These are phyloP conservation scores for Sisyra nigra DNA, from an alignment of 2,888 invertebrate species.

Conservation along the genomic window DNA sequence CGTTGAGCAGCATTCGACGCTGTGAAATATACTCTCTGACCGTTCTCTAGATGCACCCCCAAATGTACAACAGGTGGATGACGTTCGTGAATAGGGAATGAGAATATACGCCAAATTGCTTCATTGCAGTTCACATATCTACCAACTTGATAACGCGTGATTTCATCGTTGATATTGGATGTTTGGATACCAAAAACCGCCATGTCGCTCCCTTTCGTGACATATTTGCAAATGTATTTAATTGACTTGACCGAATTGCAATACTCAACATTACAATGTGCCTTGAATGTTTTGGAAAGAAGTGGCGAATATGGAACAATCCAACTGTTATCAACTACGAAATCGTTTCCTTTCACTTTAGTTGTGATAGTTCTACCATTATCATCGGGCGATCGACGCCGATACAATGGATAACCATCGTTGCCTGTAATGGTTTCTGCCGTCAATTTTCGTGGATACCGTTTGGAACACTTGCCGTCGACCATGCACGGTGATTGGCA, in stretches of 20 bases:
- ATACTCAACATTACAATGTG: constrained; percentile 17
- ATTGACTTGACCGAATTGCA: constrained; percentile 17
- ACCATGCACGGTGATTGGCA: constrained; percentile 22
- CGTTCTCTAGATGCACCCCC: constrained; percentile 14
- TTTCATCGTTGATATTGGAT: constrained; percentile 12
- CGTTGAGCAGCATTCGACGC: constrained; percentile 10
- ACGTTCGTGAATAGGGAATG: constrained; percentile 9
- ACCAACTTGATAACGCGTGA: constrained; percentile 14
- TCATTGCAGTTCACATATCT: constrained; percentile 14
- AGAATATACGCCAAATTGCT: constrained; percentile 13
- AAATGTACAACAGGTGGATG: constrained; percentile 10
- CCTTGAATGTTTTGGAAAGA: constrained; percentile 14
- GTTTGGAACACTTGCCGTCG: constrained; percentile 19
- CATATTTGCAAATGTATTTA: constrained; percentile 23
- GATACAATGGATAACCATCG: constrained; percentile 20
- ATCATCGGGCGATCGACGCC: constrained; percentile 14
- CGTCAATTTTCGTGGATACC: constrained; percentile 12
- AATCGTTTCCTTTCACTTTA: constrained; percentile 14
- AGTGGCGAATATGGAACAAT: constrained; percentile 16
- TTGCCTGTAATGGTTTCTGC: constrained; percentile 17
- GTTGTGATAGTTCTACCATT: constrained; percentile 14
- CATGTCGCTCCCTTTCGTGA: constrained; percentile 14
- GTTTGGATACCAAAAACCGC: constrained; percentile 12
- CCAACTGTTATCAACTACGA: constrained; percentile 12
- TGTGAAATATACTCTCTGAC: constrained; percentile 15